A percentile compares a stretch with the other conserved stretches of the same genome.
Evolutionary conservation across 2,888 invertebrate species (phyloP).

Genomic region (Aphodius sticticus): DNA sequence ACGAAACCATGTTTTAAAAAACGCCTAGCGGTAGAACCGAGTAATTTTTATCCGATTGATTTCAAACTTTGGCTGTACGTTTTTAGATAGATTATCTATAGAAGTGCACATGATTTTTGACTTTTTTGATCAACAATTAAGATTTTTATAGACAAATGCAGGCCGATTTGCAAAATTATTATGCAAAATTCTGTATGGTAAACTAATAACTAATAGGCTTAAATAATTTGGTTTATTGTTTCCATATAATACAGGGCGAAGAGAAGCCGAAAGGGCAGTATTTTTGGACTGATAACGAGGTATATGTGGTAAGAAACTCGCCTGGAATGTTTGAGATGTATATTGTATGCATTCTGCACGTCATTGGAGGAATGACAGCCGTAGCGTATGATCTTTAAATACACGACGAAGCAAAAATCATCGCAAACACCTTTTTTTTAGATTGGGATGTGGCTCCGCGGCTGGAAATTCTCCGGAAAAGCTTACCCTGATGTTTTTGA

Average conservation of each 20-base stretch:
- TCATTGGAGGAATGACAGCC: constrained; percentile 30
- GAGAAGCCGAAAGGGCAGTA: not conserved
- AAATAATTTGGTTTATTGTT: not conserved
- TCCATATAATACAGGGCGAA: not conserved
- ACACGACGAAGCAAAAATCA: not conserved
- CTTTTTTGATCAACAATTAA: too few relatives aligned
- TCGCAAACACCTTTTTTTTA: not conserved
- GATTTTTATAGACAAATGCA: too few relatives aligned
- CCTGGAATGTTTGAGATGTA: constrained; percentile 24
- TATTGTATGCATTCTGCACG: constrained; percentile 28
- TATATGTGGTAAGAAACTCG: not conserved
- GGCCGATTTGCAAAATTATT: too few relatives aligned
- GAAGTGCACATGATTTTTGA: too few relatives aligned
- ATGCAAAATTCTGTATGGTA: too few relatives aligned
- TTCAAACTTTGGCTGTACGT: too few relatives aligned
- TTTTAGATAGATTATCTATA: too few relatives aligned
- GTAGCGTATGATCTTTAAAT: constrained; percentile 26
- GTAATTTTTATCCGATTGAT: too few relatives aligned
- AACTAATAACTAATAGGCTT: too few relatives aligned
- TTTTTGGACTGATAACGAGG: constrained; percentile 28
- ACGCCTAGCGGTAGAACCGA: too few relatives aligned
- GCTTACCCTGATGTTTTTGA: constrained; percentile 23
- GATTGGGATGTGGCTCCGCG: constrained; percentile 32
- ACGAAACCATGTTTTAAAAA: too few relatives aligned
- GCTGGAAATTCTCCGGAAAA: constrained; percentile 30